A percentile compares a stretch with the other conserved stretches of the same genome.
Evolutionary conservation across 2,113 vertebrate species (phyloP).

Genomic region (Gallinago jamesoni): DNA sequence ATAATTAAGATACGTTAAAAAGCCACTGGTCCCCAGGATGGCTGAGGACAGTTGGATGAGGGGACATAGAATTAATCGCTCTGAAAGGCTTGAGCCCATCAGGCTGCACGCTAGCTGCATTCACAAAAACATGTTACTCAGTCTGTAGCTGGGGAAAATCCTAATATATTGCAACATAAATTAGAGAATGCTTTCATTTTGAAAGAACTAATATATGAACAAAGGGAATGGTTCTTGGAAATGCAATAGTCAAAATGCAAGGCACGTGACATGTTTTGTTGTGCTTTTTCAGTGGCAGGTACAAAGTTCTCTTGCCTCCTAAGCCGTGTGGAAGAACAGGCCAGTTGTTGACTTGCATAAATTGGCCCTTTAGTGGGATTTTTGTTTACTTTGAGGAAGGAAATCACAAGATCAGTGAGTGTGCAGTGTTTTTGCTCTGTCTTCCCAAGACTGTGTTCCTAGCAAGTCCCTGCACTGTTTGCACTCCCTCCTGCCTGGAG

Average conservation of each 20-base stretch:
- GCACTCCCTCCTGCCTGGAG: too few relatives aligned
- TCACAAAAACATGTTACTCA: not conserved
- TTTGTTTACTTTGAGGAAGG: not conserved
- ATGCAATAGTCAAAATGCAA: not conserved
- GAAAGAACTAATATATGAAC: not conserved
- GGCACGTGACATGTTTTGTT: not conserved
- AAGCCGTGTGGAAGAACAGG: rapidly evolving
- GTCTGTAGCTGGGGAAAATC: not conserved
- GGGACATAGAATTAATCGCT: rapidly evolving
- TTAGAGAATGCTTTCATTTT: not conserved
- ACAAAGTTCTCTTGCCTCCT: not conserved
- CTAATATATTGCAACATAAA: not conserved
- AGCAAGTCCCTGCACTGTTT: not conserved
- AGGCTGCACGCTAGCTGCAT: not conserved
- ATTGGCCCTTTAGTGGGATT: not conserved
- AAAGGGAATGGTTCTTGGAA: not conserved
- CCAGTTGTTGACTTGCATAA: not conserved
- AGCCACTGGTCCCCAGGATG: not conserved
- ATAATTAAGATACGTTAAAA: not conserved
- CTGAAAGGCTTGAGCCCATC: too few relatives aligned
- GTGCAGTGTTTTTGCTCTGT: rapidly evolving
- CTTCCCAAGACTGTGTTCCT: not conserved
- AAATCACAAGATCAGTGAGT: too few relatives aligned
- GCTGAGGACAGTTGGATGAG: not conserved
- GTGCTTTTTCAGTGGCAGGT: not conserved